Conservation (phyloP, 2,888 invertebrate genomes). For the Cataglyphis livida region DNA sequence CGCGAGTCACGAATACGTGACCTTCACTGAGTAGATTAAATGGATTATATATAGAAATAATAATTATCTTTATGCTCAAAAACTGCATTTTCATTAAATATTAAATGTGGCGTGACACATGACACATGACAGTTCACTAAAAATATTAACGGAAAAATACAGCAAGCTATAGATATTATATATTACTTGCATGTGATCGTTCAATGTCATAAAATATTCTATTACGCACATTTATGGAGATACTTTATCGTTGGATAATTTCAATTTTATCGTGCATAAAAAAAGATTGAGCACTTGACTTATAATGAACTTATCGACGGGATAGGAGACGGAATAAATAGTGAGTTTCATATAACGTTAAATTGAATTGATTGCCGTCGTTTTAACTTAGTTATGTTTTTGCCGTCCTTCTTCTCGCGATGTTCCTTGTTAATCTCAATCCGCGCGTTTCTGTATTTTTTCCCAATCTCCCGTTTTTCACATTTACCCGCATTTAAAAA, state of each 20-base stretch:
- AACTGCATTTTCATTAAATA: background rate
- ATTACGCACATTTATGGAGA: background rate
- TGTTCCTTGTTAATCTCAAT: constrained; percentile 29
- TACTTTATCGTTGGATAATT: background rate
- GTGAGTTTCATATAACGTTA: background rate
- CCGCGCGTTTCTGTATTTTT: constrained; percentile 3
- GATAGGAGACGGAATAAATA: background rate
- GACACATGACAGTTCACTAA: background rate
- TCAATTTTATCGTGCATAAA: background rate
- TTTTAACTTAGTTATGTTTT: constrained; percentile 28
- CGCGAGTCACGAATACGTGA: background rate
- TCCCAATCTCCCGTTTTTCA: background rate
- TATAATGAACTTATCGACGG: background rate
- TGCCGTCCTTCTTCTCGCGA: background rate
- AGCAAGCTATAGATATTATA: background rate
- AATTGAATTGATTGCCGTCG: background rate
- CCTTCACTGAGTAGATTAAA: constrained; percentile 20
- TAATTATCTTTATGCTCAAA: background rate
- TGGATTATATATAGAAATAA: constrained; percentile 3
- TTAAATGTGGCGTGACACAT: background rate
- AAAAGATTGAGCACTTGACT: background rate
- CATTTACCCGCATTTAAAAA: background rate
- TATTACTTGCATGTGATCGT: background rate
- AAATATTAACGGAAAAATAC: background rate
- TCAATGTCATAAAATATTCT: background rate